A percentile compares a stretch with the other conserved stretches of the same genome.
Evolutionary conservation across 2,113 vertebrate species (phyloP).

Genomic region (Hippocampus comes): DNA sequence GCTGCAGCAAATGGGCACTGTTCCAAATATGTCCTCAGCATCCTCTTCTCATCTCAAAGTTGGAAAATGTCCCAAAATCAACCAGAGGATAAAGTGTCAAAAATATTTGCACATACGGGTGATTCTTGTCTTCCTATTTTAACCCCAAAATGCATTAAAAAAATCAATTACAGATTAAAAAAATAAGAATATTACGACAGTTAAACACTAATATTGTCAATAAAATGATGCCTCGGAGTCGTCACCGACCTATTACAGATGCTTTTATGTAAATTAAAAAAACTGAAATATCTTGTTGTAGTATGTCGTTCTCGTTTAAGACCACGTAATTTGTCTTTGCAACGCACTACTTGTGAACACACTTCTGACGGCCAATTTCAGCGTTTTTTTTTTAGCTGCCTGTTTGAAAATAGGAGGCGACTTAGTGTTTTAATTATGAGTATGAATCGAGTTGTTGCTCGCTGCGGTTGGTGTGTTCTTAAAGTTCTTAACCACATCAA

Average conservation of each 20-base stretch:
- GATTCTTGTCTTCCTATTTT: no score
- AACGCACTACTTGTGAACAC: neutral
- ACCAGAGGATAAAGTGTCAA: conserved; percentile 30
- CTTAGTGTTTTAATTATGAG: neutral
- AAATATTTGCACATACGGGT: conserved; percentile 6
- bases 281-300: neutral
- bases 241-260: neutral
- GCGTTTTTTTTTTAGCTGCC: neutral
- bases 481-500: neutral
- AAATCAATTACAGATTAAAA: no score
- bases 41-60: conserved; percentile 26
- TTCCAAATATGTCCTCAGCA: conserved; percentile 41
- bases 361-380: neutral
- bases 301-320: neutral
- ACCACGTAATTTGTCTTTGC: neutral
- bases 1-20: conserved; percentile 61
- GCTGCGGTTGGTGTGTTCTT: neutral
- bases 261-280: neutral
- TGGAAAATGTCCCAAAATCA: conserved; percentile 25
- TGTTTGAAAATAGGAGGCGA: neutral
- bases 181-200: no score
- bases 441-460: neutral
- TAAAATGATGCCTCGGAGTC: neutral
- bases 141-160: no score
- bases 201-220: neutral